These are phyloP conservation scores for Tupaia tana DNA, from an alignment of 2,113 vertebrate genomes.

Conservation along the genomic window DNA sequence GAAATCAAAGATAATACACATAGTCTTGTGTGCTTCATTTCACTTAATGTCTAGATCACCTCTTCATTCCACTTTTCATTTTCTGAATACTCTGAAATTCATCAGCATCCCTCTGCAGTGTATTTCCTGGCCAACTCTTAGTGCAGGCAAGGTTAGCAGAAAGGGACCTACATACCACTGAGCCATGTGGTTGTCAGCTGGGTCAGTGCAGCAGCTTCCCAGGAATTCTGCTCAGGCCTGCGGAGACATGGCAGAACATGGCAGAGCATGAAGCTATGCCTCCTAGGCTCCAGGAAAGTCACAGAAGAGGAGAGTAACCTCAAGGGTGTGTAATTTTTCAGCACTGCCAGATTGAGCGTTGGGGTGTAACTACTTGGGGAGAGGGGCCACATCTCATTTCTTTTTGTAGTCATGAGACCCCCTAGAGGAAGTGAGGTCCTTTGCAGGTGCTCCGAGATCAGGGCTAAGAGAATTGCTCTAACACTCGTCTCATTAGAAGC, in stretches of 20 bases:
- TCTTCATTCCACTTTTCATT: neutral
- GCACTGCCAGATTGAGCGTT: neutral
- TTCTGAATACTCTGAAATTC: neutral
- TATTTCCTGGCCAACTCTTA: neutral
- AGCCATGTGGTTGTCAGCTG: neutral
- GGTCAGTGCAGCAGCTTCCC: fast-evolving
- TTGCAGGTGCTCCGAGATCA: neutral
- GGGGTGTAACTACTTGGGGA: neutral
- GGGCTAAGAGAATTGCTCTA: neutral
- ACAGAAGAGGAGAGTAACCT: neutral
- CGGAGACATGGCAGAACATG: fast-evolving
- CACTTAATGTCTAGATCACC: neutral
- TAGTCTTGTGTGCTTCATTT: neutral
- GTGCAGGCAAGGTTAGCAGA: neutral
- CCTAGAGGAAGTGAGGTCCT: too few relatives aligned
- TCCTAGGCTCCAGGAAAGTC: neutral
- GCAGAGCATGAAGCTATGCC: neutral
- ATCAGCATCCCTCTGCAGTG: too few relatives aligned
- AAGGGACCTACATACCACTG: too few relatives aligned
- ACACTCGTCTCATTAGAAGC: neutral
- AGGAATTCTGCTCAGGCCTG: neutral
- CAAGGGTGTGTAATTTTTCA: too few relatives aligned
- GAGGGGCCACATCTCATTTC: neutral
- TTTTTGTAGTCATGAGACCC: neutral
- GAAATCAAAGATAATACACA: neutral